Base-by-base conservation (phyloP, 2,797 vertebrate species). In the Avahi laniger region DNA sequence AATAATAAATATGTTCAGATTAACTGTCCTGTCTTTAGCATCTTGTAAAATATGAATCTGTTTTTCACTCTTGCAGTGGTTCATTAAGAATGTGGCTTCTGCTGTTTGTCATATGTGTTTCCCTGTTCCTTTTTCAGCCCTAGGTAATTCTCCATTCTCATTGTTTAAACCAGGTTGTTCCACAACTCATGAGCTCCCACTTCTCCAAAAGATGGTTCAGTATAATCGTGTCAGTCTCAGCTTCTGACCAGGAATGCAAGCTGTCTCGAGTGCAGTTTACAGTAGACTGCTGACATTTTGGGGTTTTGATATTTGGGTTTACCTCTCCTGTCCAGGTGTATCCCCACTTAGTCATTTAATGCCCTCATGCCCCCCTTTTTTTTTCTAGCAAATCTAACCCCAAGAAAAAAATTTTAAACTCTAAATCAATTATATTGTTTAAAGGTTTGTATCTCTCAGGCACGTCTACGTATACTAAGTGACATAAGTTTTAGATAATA, bases 401-500 rank as follows among this genome's bases (percentile, higher is more conserved):
- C 13, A 69, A 70, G 73, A 92, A 93, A 87, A 70, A 75, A 28
- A 81, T 14, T 92, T 90, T 48, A 89, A 94, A 54, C 20, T 72
- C 48, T 43, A 76, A 54, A 75, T 59, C 43, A 95, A 46, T 79
- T 57, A 38, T 28, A 80, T 73, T 89, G 48, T 70, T 95, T 92
- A 46, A 86, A 78, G 50, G 4, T 54, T 87, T 83, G 5, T 41
- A 15, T 81, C 26, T 93, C 17, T 76, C 54, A 61, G 90, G 33
- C 57, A 76, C 3, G 33, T 38, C 43, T 38, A 59, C 4, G 46
- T 54, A 84, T 38, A 33, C 8, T 48, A 69, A 33, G 28, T 50
- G 52, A 43, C 1, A 1, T 67, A 79, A 26, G 43, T 70, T 94
- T 96, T 87, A 95, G 70, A 63, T 88, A 86, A 89, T 61, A 86